Percentiles rank a stretch among this genome's conserved stretches.
phyloP scores from a whole-genome alignment of 2,888 invertebrate species.

The Pterostichus niger region DNA sequence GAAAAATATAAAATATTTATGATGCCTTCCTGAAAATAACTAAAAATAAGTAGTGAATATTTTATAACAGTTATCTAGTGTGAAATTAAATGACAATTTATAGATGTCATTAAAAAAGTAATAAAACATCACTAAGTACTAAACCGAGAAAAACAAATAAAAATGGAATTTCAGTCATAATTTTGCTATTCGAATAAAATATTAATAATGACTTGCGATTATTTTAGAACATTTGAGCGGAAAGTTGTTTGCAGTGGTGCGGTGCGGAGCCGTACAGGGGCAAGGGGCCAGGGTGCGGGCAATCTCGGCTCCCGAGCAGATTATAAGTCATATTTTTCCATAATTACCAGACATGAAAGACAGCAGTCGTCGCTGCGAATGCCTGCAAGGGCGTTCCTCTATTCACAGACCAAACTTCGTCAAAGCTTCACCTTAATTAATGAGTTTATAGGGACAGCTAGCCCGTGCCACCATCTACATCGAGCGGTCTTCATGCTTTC shows the following conservation, averaged over 20 bases:
- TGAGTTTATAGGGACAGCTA: slow-evolving; percentile 73
- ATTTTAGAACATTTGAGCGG: slow-evolving; percentile 59
- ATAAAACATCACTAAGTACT: too few species aligned
- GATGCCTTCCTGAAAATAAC: too few species aligned
- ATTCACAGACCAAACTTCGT: slow-evolving; percentile 72
- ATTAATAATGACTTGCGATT: slow-evolving; percentile 64
- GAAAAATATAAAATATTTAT: too few species aligned
- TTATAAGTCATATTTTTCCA: slow-evolving; percentile 69
- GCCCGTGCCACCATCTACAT: slow-evolving; percentile 67
- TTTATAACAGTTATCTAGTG: too few species aligned
- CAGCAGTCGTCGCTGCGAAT: slow-evolving; percentile 69
- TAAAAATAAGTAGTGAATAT: too few species aligned
- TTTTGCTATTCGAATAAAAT: slow-evolving; percentile 61
- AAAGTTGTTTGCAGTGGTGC: slow-evolving; percentile 34
- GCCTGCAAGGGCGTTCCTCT: slow-evolving; percentile 70
- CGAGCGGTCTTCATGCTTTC: slow-evolving; percentile 63
- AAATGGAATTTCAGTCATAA: slow-evolving; percentile 24
- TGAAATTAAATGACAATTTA: too few species aligned
- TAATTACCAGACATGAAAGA: slow-evolving; percentile 71
- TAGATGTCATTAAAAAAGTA: too few species aligned
- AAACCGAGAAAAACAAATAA: slow-evolving; percentile 18
- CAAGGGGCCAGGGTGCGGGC: slow-evolving; percentile 35
- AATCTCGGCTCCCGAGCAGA: slow-evolving; percentile 59
- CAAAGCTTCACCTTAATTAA: slow-evolving; percentile 74
- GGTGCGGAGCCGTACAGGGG: background rate